phyloP scores from a whole-genome alignment of 2,888 invertebrate genomes.

The Neoascia interrupta region DNA sequence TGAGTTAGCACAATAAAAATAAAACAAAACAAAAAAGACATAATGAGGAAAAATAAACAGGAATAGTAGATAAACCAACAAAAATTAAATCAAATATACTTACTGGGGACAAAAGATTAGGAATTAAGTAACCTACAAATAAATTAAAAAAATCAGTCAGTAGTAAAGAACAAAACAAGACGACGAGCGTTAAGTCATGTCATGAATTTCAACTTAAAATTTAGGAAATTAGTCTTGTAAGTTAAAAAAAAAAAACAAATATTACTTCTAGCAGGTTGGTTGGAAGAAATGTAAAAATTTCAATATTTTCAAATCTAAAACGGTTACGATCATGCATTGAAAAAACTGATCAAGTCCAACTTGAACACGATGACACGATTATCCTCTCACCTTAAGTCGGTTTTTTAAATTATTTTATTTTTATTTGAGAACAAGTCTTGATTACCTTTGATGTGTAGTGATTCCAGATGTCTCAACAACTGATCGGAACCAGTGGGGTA shows the following conservation, averaged over 20 bases:
- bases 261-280: background rate
- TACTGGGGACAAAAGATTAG: conserved; percentile 77
- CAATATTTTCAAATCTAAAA: conserved; percentile 17
- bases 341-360: conserved; percentile 2
- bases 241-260: conserved; percentile 11
- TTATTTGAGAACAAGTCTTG: background rate
- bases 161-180: conserved; percentile 70
- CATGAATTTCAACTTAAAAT: conserved; percentile 50
- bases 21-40: background rate
- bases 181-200: conserved; percentile 48
- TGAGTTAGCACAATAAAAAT: too few species aligned
- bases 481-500: conserved; percentile 91
- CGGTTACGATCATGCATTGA: conserved; percentile 37
- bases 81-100: conserved; percentile 65
- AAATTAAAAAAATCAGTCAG: conserved; percentile 75
- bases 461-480: conserved; percentile 81
- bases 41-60: background rate
- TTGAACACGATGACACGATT: background rate
- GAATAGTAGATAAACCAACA: background rate
- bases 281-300: conserved; percentile 23
- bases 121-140: conserved; percentile 80
- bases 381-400: conserved; percentile 46
- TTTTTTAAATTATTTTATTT: too few species aligned
- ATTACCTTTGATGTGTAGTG: conserved; percentile 77
- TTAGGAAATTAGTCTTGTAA: conserved; percentile 1